A percentile compares a stretch with the other conserved stretches of the same genome.
These are phyloP conservation scores for Amphiprion ocellaris DNA, from an alignment of 2,113 vertebrate species.

Conservation along the genomic window DNA sequence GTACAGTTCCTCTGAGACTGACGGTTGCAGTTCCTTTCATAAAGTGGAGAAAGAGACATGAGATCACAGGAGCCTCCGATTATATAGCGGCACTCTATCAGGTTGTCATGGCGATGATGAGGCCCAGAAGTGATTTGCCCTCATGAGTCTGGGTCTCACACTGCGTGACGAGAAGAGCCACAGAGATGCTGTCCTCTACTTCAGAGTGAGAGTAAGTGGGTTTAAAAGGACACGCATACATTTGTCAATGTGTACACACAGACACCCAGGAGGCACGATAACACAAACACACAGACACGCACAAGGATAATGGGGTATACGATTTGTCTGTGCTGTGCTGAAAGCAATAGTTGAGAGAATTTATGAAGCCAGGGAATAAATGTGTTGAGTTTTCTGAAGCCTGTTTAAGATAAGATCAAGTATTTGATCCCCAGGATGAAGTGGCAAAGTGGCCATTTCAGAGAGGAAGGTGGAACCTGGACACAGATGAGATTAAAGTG, in stretches of 20 bases:
- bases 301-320: neutral
- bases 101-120: slow-evolving; percentile 56
- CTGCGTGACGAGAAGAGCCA: slow-evolving; percentile 47
- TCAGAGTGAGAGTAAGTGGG: slow-evolving; percentile 13
- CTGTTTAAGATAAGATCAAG: neutral
- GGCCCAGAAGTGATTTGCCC: slow-evolving; percentile 37
- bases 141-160: slow-evolving; percentile 6
- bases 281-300: slow-evolving; percentile 4
- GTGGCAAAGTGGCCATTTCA: neutral
- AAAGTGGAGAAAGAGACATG: slow-evolving; percentile 4
- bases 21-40: slow-evolving; percentile 27
- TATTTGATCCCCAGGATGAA: neutral
- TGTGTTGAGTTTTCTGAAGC: neutral
- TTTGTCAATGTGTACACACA: neutral
- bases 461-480: neutral
- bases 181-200: neutral
- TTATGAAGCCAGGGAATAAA: neutral
- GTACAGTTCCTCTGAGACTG: neutral
- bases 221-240: slow-evolving; percentile 25
- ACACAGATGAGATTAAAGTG: neutral
- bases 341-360: neutral
- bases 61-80: neutral
- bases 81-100: slow-evolving; percentile 3
- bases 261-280: neutral
- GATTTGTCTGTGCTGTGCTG: neutral